Conservation (phyloP, 2,797 vertebrate species). For the Mus minutoides region DNA sequence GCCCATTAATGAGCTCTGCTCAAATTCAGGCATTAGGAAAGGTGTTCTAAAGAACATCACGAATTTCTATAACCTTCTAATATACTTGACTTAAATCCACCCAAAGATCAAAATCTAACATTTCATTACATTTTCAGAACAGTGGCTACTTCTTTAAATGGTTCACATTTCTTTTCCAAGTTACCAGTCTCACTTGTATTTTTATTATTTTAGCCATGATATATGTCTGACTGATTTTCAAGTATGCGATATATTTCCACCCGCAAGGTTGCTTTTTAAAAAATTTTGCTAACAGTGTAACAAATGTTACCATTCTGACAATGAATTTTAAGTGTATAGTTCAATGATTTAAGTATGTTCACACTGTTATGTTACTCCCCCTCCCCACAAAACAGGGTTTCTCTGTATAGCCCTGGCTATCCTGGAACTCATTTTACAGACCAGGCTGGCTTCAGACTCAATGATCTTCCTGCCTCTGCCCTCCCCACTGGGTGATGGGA, state of each 20-base stretch:
- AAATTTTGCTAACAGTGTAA: not conserved
- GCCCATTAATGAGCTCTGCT: not conserved
- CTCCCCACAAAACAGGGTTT: not conserved
- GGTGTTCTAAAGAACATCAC: not conserved
- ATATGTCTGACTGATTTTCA: not conserved
- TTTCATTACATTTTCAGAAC: not conserved
- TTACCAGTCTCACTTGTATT: not conserved
- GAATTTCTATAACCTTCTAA: not conserved
- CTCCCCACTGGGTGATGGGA: not conserved
- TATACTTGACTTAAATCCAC: not conserved
- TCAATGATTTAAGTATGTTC: not conserved
- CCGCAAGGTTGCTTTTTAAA: not conserved
- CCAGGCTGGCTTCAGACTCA: not conserved
- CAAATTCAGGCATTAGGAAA: slow-evolving; percentile 14
- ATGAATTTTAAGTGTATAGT: not conserved
- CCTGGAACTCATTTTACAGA: not conserved
- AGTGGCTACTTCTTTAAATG: slow-evolving; percentile 24
- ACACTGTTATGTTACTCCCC: not conserved
- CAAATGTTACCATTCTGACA: not conserved
- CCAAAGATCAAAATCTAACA: not conserved
- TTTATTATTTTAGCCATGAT: slow-evolving; percentile 10
- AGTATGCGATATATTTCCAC: not conserved
- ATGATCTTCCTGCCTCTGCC: not conserved
- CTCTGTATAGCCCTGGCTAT: not conserved
- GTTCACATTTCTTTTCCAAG: slow-evolving; percentile 26